Evolutionary conservation across 2,888 invertebrate genomes (phyloP), one percentile per base, ranked within the genome.

Genomic region (Athalia rosae): DNA sequence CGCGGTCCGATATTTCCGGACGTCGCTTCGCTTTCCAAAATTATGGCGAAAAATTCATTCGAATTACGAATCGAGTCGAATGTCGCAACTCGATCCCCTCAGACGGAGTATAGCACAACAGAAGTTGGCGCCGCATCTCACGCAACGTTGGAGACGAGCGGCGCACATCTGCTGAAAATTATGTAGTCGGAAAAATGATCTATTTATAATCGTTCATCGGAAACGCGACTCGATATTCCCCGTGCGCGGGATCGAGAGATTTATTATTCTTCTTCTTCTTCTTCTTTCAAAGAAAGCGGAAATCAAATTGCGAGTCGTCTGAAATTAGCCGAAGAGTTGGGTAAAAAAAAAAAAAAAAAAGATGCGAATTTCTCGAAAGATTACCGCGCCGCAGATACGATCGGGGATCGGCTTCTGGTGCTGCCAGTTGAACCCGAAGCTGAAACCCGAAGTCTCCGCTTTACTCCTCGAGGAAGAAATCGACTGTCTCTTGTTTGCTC

Each of bases 401-500:
- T 53, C 47, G 48, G 58, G 48, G 62, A 8, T 59, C 74, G 41
- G 74, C 74, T 74, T 74, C 74, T 74, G 74, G 74, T 62, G 74
- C n/a, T n/a, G 43, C 43, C n/a, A 56, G 71, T 53, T 63, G 28
- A 28, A 28, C 28, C 28, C 28, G 28, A 28, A 28, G 28, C 28
- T 28, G 28, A 28, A 28, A 28, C 53, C 53, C 53, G 53, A 53
- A 53, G 53, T n/a, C 7, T 53, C 53, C 61, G 28, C 28, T 28
- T 28, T 28, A 28, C 28, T 66, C 48, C 71, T 58, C 61, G 74
- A 62, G 48, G 47, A 61, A 61, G 81, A 84, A 86, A 85, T 86
- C 82, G 84, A 83, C 78, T 82, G 80, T 71, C 84, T 77, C 79
- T 84, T 86, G 83, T 86, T 86, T 85, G 83, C 84, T 82, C 79